Base-by-base conservation (phyloP, 2,888 invertebrate genomes). In the Thera britannica region DNA sequence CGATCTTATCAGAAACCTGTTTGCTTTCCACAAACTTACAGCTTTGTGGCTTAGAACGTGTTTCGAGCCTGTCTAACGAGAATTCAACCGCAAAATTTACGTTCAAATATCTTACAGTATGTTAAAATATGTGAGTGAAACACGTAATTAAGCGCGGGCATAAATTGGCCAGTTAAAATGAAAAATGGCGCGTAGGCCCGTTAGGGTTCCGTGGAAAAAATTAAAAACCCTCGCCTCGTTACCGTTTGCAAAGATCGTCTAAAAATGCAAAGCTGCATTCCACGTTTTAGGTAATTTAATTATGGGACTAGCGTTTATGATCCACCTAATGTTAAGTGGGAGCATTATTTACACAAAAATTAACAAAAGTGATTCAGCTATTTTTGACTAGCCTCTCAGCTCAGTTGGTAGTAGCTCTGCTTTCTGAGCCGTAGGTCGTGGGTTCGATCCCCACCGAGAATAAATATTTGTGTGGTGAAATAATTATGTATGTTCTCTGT, bases 111-210 rank as follows among this genome's bases (percentile, higher is more conserved):
- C 41, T 60, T 49, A 44, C 23, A 62, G 46, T 6, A 68, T 71
- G 66, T 23, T 41, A 6, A 9, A 46, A 9, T 68, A 64, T 68
- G 68, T 65, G 72, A 73, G 72, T 72, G 74, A 73, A 74, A 77
- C 75, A 75, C 66, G 70, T 77, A 76, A 79, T 79, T 77, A 77
- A 75, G 54, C 58, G 46, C 52, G 71, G 65, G 72, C 73, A 74
- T 74, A 76, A 77, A 77, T 75, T 73, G 76, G 68, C 58, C 72
- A 71, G 75, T 78, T 79, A 75, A 78, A 79, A 81, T 81, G 80
- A 82, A 79, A 81, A 81, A 82, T 80, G 76, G 77, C 75, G 54
- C 72, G 78, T 71, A 70, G 60, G 65, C 57, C 61, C 58, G 56
- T 52, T 52, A 65, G 72, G 65, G 72, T 69, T 70, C 67, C 61